Percentiles rank a stretch among this genome's conserved stretches.
phyloP scores from a whole-genome alignment of 2,888 invertebrate genomes.

The Cephus sareptanus region DNA sequence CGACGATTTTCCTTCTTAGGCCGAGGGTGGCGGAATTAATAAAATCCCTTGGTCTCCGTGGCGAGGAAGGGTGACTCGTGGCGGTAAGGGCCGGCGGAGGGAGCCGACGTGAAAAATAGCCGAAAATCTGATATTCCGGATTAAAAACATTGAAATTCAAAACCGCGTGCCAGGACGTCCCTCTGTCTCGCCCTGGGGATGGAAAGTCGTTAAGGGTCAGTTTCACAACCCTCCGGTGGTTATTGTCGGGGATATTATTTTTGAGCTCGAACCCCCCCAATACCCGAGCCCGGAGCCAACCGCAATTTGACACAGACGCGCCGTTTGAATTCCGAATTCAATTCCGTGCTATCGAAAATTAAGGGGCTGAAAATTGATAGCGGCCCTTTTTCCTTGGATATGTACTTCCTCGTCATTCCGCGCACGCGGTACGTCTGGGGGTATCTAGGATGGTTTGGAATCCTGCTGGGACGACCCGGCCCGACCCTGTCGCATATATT shows the following conservation, averaged over 20 bases:
- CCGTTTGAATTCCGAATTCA: conserved; percentile 62
- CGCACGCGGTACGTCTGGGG: conserved; percentile 2
- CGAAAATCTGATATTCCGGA: conserved; percentile 66
- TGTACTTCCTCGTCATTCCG: not conserved
- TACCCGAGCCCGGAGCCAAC: conserved; percentile 17
- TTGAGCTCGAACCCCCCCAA: conserved; percentile 37
- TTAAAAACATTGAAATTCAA: conserved; percentile 68
- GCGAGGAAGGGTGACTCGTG: conserved; percentile 30
- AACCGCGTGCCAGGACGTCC: conserved; percentile 50
- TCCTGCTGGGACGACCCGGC: not conserved
- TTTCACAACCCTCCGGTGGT: conserved; percentile 46
- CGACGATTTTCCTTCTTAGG: conserved; percentile 16
- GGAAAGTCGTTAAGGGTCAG: conserved; percentile 67
- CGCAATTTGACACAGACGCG: conserved; percentile 61
- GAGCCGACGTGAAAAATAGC: conserved; percentile 62
- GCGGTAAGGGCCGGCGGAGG: conserved; percentile 16
- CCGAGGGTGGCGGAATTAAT: conserved; percentile 9
- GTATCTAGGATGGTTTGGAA: not conserved
- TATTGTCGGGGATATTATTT: conserved; percentile 54
- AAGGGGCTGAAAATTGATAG: conserved; percentile 49
- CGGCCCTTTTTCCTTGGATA: not conserved
- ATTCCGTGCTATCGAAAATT: conserved; percentile 52
- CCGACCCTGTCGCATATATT: not conserved
- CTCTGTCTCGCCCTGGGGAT: conserved; percentile 40
- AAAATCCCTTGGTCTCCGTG: conserved; percentile 16